A percentile compares a stretch with the other conserved stretches of the same genome.
phyloP scores from a whole-genome alignment of 2,888 invertebrate genomes.

The Dicyrtoma fusca region DNA sequence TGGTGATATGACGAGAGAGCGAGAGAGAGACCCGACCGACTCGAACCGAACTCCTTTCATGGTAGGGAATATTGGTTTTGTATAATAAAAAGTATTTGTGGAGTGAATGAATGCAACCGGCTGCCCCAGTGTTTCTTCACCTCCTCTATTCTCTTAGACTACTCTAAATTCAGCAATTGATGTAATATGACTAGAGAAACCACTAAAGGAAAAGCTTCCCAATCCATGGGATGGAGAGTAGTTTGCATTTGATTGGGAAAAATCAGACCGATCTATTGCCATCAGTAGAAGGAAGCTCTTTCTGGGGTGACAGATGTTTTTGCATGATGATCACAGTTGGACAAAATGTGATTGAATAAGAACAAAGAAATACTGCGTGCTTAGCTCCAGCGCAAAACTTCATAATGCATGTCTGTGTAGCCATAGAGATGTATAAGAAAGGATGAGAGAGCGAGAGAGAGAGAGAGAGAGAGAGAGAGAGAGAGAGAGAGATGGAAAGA shows the following conservation, averaged over 20 bases:
- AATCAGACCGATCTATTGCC: slow-evolving; percentile 32
- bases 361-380: slow-evolving; percentile 23
- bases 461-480: too few species aligned
- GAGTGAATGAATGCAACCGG: slow-evolving; percentile 42
- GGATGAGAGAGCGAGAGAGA: too few species aligned
- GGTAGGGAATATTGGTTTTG: too few species aligned
- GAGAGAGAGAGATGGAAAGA: too few species aligned
- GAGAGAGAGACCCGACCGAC: too few species aligned
- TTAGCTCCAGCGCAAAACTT: too few species aligned
- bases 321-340: slow-evolving; percentile 51
- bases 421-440: too few species aligned
- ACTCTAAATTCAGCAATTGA: slow-evolving; percentile 36
- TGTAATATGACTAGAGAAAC: slow-evolving; percentile 24
- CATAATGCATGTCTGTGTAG: too few species aligned
- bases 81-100: slow-evolving; percentile 36
- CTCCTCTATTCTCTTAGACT: slow-evolving; percentile 44
- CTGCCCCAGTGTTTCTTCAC: slow-evolving; percentile 45
- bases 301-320: slow-evolving; percentile 48
- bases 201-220: slow-evolving; percentile 29
- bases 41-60: too few species aligned
- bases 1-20: too few species aligned
- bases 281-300: slow-evolving; percentile 8
- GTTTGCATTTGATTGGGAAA: slow-evolving; percentile 52
- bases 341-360: slow-evolving; percentile 48
- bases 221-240: slow-evolving; percentile 30